These are phyloP conservation scores for Eupsilia transversa DNA, from an alignment of 2,888 invertebrate species.

Conservation along the genomic window DNA sequence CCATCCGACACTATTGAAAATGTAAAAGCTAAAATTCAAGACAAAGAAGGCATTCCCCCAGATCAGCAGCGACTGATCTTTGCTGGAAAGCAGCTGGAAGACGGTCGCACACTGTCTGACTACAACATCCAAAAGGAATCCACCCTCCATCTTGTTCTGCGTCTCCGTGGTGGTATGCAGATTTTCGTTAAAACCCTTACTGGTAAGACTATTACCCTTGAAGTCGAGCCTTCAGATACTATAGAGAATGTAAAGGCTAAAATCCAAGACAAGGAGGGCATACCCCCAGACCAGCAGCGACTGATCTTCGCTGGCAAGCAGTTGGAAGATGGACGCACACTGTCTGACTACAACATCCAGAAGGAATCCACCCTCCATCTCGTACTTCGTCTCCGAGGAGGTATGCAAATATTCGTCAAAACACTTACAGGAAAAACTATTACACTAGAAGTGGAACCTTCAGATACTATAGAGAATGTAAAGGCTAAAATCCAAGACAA, in stretches of 20 bases:
- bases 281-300: background rate
- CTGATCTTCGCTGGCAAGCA: background rate
- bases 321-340: background rate
- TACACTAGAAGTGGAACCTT: conserved; percentile 81
- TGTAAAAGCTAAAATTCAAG: conserved; percentile 2
- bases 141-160: background rate
- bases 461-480: conserved; percentile 83
- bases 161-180: conserved; percentile 71
- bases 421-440: conserved; percentile 92
- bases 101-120: background rate
- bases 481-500: conserved; percentile 84
- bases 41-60: conserved; percentile 3
- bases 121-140: conserved; percentile 1
- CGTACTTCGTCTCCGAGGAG: background rate
- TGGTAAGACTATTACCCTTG: conserved; percentile 74
- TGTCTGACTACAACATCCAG: background rate
- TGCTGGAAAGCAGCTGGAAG: conserved; percentile 3
- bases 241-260: background rate
- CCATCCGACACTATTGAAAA: background rate
- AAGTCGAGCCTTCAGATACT: background rate
- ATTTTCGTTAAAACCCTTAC: conserved; percentile 78
- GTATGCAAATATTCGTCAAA: conserved; percentile 83
- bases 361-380: background rate
- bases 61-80: conserved; percentile 5
- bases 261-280: background rate